These are phyloP conservation scores for Tarsius wallacei DNA, from an alignment of 2,797 vertebrate species.

Conservation along the genomic window DNA sequence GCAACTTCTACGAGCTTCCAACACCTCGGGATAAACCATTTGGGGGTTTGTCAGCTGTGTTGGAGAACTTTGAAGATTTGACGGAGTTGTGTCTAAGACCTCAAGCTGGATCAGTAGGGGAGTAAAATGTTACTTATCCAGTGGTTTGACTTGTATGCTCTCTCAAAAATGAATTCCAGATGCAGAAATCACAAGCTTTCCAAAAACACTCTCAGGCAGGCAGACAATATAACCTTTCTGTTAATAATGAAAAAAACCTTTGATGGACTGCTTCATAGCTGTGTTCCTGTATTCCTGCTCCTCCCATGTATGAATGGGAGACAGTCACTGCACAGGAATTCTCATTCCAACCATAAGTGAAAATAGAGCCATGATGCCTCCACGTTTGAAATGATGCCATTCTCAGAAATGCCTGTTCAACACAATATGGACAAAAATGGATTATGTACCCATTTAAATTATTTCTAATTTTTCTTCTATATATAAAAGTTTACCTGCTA, in stretches of 20 bases:
- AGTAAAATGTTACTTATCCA: conserved; percentile 58
- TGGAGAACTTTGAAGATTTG: neutral
- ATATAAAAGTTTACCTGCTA: neutral
- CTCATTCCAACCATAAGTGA: conserved; percentile 65
- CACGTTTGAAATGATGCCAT: conserved; percentile 1
- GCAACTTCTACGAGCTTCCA: neutral
- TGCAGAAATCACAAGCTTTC: conserved; percentile 52
- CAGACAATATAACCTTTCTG: conserved; percentile 75
- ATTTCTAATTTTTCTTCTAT: conserved; percentile 41
- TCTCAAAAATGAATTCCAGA: conserved; percentile 69
- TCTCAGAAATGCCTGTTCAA: neutral
- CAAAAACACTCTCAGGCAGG: conserved; percentile 63
- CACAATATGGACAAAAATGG: neutral
- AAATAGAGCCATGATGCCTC: neutral
- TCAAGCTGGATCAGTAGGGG: neutral
- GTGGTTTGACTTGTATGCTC: neutral
- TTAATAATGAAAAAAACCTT: conserved; percentile 74
- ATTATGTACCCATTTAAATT: neutral
- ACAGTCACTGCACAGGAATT: neutral
- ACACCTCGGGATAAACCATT: neutral
- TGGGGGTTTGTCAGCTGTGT: neutral
- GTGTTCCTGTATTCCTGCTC: neutral
- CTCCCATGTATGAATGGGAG: conserved; percentile 2
- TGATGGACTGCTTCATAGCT: neutral
- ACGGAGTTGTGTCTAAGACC: neutral